Base-by-base conservation (phyloP, 2,888 invertebrate species). In the Onthophagus sagittarius region DNA sequence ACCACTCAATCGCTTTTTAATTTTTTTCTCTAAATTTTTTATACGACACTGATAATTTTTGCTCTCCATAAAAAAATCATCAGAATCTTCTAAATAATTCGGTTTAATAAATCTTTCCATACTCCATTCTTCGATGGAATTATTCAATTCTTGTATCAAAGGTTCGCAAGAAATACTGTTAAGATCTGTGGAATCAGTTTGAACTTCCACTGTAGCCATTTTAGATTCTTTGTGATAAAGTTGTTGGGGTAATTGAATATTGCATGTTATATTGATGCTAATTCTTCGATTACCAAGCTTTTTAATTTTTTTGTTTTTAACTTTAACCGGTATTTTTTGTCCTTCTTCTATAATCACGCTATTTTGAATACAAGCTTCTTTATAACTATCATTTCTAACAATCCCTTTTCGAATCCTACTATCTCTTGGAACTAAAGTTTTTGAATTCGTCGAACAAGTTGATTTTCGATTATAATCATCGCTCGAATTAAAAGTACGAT, bases 361-460 rank as follows among this genome's bases (percentile, higher is more conserved):
- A 31, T 67, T 23, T 7, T 67, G n/a, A n/a, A 13, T 13, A 67
- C 67, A 67, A 4, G 67, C 67, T 23, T 67, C 67, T 13, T 67
- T 67, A n/a, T 67, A 67, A 67, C 67, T 67, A 67, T 67, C 23
- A n/a, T 32, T 67, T 67, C 67, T 15, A 23, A 67, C 31, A 7
- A 67, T 67, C 6, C 67, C 67, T 67, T 67, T 67, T 67, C 67
- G 15, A 67, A 67, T 67, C 15, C 67, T 15, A 13, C 9, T 31
- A 31, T 67, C 67, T 32, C 23, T 9, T 6, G 67, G 67, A n/a
- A 67, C n/a, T 15, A 31, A 31, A n/a, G 23, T 32, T 31, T 31
- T 67, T 23, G 32, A 31, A 13, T 67, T 23, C 2, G 23, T 23
- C 4, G 67, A 67, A 53, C 39, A 9, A 7, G 5, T 53, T 9